Evolutionary conservation across 2,113 vertebrate genomes (phyloP).

Genomic region (Kryptolebias marmoratus): DNA sequence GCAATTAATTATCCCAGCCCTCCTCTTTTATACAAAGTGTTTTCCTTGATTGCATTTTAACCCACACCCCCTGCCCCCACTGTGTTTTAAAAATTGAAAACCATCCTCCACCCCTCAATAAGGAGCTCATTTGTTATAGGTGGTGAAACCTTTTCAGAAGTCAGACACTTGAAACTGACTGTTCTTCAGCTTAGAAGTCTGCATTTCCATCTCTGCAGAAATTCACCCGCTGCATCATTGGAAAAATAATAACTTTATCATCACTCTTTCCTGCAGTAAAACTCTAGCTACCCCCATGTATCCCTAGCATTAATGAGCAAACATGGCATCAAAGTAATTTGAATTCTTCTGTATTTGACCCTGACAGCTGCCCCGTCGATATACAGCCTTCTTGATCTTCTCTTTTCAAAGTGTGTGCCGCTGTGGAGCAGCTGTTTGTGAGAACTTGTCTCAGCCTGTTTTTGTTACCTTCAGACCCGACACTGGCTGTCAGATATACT

Average conservation of each 20-base stretch:
- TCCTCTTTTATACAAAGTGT: neutral
- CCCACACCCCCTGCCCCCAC: neutral
- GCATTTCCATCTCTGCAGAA: slow-evolving; percentile 12
- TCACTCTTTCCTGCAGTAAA: slow-evolving; percentile 27
- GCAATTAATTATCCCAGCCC: too few relatives aligned
- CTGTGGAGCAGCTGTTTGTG: slow-evolving; percentile 33
- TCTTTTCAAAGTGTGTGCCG: slow-evolving; percentile 12
- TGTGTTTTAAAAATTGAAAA: slow-evolving; percentile 38
- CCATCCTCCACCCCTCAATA: slow-evolving; percentile 8
- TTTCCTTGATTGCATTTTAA: slow-evolving; percentile 31
- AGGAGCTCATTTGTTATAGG: slow-evolving; percentile 26
- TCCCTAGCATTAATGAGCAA: slow-evolving; percentile 46
- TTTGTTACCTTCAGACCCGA: slow-evolving; percentile 22
- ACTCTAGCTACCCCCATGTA: slow-evolving; percentile 21
- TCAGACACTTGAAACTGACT: neutral
- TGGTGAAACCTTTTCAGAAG: slow-evolving; percentile 22
- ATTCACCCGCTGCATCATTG: slow-evolving; percentile 33
- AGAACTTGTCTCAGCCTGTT: slow-evolving; percentile 11
- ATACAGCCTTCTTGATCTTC: slow-evolving; percentile 36
- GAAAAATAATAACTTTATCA: slow-evolving; percentile 50
- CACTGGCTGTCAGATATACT: slow-evolving; percentile 14
- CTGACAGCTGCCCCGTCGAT: slow-evolving; percentile 43
- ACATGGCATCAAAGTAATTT: slow-evolving; percentile 42
- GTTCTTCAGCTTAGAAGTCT: slow-evolving; percentile 9
- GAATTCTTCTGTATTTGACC: slow-evolving; percentile 31